Evolutionary conservation across 2,113 vertebrate genomes (phyloP), one percentile per base, ranked within the genome.

Genomic region (Scytalopus superciliaris): DNA sequence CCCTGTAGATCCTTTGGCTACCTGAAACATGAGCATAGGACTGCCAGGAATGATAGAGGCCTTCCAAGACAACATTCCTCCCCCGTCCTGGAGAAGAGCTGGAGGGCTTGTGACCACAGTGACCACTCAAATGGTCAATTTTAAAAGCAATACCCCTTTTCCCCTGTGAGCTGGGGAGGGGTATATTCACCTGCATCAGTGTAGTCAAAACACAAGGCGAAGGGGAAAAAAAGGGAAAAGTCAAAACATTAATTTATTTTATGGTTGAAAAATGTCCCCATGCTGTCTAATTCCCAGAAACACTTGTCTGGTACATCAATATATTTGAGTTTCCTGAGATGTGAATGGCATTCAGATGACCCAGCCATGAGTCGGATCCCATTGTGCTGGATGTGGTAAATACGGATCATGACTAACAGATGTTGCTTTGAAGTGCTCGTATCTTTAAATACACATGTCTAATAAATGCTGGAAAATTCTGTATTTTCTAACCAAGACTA

Each of bases 341-440:
- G 42, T 81, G 83, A 85, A 67, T 27, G 68, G 70, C 79, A 68
- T 72, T 78, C 3, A 24, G 56, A 69, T 93, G 89, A 91, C 50
- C 90, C 78, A 95, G 67, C 33, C 82, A 23, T 85, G 87, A 96
- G 84, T 73, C 0, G 24, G 50, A 76, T 83, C 81, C 67, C 69
- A 66, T 97, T 94, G 82, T 96, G 90, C 70, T 57, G 42, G 27
- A 42, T 92, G 76, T 80, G 53, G 70, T 90, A 96, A 95, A 94
- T 55, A 79, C 23, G 83, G 35, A 70, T 63, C 67, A 53, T 96
- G 78, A 96, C 78, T 94, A 95, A 95, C 82, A 94, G 84, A 91
- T 92, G 70, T 30, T 80, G 55, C 90, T 84, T 97, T 94, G 90
- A 96, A 91, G 87, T 93, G 45, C 67, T 91, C 24, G 12, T 90